Base-by-base conservation (phyloP, 1,140 invertebrate species). In the Drosophila kurseongensis region DNA sequence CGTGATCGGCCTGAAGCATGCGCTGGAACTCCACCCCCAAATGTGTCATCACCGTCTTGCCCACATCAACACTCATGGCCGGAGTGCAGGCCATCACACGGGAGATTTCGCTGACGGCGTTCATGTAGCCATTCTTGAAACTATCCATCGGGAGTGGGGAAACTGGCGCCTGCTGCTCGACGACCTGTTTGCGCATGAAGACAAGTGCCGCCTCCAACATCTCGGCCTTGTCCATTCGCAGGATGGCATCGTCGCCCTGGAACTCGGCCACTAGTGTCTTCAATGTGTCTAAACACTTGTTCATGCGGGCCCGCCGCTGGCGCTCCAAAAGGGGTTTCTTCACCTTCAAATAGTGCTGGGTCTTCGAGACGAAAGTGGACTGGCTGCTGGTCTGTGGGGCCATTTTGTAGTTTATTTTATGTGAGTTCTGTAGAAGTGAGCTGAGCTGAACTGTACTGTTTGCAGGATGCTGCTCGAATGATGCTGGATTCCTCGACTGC, bases 281-380 rank as follows among this genome's bases (percentile, higher is more conserved):
- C 50, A 99, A 94, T 90, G 98, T 97, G 92, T 98, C 97, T 80
- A 99, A 94, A 92, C 97, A 98, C 60, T 96, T 96, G 93, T 99
- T 99, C 93, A 99, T 99, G 79, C 98, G 94, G 54, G 98, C 98
- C 71, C 98, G 94, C 59, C 98, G 94, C 93, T 98, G 97, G 79
- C 98, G 96, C 93, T 99, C 98, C 91, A 99, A 94, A 95, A 99
- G 96, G 75, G 98, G 98, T 93, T 99, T 99, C 96, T 97, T 97
- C 86, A 98, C 96, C 95, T 97, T 98, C 93, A 97, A 94, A 93
- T 98, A 98, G 90, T 97, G 97, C 93, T 97, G 97, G 71, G 97
- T 98, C 90, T 97, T 95, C 71, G 97, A 97, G 13, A 90, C 84
- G 81, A 79, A 84, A 13, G 59, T 29, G 42, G 71, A 69, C 75